Percentiles rank a stretch among this genome's conserved stretches.
phyloP scores from a whole-genome alignment of 2,797 vertebrate genomes.

The Rhinogobio ventralis region DNA sequence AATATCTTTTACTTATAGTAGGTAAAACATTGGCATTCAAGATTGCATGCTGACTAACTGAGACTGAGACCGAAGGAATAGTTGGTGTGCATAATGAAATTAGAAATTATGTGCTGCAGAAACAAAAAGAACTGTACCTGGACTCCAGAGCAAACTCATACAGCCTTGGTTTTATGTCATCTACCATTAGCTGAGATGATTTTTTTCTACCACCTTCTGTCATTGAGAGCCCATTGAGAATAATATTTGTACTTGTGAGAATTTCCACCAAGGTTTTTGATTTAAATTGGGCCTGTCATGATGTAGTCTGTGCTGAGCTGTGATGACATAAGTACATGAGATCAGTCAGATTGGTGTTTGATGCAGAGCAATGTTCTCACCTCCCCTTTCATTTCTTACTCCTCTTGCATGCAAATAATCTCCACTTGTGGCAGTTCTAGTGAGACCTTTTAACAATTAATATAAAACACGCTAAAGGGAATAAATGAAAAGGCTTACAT shows the following conservation, averaged over 20 bases:
- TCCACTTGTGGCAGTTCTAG: constrained; percentile 66
- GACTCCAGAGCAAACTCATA: neutral
- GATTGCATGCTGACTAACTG: neutral
- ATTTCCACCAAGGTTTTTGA: constrained; percentile 26
- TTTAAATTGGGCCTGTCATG: constrained; percentile 17
- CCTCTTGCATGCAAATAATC: constrained; percentile 62
- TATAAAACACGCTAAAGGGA: constrained; percentile 70
- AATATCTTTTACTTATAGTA: neutral
- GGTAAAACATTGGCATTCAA: neutral
- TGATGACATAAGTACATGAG: constrained; percentile 46
- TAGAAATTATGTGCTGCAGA: neutral
- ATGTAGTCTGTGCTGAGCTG: constrained; percentile 10
- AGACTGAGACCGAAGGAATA: neutral
- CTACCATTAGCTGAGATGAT: constrained; percentile 21
- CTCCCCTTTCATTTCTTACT: constrained; percentile 21
- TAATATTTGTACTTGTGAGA: constrained; percentile 13
- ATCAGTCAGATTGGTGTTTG: constrained; percentile 55
- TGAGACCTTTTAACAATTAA: constrained; percentile 74
- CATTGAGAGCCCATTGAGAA: constrained; percentile 21
- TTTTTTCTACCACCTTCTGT: constrained; percentile 17
- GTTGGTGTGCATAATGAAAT: constrained; percentile 5
- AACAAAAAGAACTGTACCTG: constrained; percentile 9
- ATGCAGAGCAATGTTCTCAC: constrained; percentile 56
- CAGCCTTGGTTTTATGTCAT: constrained; percentile 22
- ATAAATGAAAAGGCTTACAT: constrained; percentile 74